Evolutionary conservation across 2,888 invertebrate species (phyloP), one percentile per base, ranked within the genome.

Genomic region (Linyphia triangularis): DNA sequence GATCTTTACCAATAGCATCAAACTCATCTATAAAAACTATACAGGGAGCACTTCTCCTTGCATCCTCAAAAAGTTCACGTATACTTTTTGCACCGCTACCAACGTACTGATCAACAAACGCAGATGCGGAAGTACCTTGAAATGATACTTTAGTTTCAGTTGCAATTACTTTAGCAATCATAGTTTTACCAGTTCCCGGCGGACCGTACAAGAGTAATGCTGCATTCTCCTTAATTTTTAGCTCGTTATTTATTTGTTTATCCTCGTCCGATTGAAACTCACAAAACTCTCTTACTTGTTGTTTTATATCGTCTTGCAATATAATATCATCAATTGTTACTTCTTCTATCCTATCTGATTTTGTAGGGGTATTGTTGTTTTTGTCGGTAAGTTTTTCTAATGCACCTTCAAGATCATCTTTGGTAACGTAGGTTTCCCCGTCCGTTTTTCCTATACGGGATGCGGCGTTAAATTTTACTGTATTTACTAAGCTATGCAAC

Each of bases 91-190:
- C 91, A 37, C 91, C 91, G 0, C 91, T 88, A 16, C 91, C 91
- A 0, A 91, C 91, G 89, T 91, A 91, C 90, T 91, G 90, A 77
- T 91, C 91, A 43, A 91, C 91, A 85, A 91, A 91, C 51, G 91
- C 91, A 26, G 91, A 90, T 1, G 91, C 91, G 24, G 89, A 85
- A n/a, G 91, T 90, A 65, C 33, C 78, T 73, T 91, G 90, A 69
- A 91, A 91, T n/a, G 91, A 90, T 1, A 86, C 89, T 28, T 85
- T 51, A 5, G 91, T 90, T 69, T 91, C 91, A 3, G 89, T 90
- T 19, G 90, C 90, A 70, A 78, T 37, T 24, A 90, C 88, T 26
- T 59, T 70, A 19, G 90, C 89, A 7, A 90, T 40, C 30, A 90
- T 57, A 16, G 90, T 90, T 65, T 90, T 90, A 13, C 90, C 90